These are phyloP conservation scores for Drosophila greeni DNA, from an alignment of 2,888 invertebrate species.

Conservation along the genomic window DNA sequence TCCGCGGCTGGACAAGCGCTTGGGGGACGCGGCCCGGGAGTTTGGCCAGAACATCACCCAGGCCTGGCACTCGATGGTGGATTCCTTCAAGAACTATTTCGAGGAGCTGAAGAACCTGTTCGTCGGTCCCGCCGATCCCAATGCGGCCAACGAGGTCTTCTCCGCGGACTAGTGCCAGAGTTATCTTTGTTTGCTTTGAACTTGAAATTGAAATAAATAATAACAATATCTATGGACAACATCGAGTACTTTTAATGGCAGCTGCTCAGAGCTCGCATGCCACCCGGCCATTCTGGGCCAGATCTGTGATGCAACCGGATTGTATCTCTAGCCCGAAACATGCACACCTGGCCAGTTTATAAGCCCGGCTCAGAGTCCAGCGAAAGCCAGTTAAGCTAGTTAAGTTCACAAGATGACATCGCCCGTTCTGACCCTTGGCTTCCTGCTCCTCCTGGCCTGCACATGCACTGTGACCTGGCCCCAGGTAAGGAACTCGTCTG, in stretches of 20 bases:
- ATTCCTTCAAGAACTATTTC: slow-evolving; percentile 55
- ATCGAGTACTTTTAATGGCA: neutral
- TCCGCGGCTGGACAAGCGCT: slow-evolving; percentile 45
- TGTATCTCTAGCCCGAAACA: neutral
- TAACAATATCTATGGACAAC: neutral
- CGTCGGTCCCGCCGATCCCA: slow-evolving; percentile 22
- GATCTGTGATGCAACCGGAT: neutral
- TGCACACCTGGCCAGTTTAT: neutral
- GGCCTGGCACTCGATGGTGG: slow-evolving; percentile 63
- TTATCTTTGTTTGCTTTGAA: neutral
- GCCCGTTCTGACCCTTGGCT: neutral
- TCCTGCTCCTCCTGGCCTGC: slow-evolving; percentile 1
- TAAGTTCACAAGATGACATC: slow-evolving; percentile 2
- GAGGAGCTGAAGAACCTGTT: slow-evolving; percentile 48
- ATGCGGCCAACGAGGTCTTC: slow-evolving; percentile 20
- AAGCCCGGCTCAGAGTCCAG: neutral
- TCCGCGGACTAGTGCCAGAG: neutral
- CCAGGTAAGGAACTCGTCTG: slow-evolving; percentile 22
- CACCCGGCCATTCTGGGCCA: neutral
- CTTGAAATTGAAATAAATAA: neutral
- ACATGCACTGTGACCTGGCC: slow-evolving; percentile 11
- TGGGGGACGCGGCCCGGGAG: slow-evolving; percentile 48
- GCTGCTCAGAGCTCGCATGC: slow-evolving; percentile 2
- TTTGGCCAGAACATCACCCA: slow-evolving; percentile 56
- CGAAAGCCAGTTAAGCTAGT: neutral